Base-by-base conservation (phyloP, 2,797 vertebrate species). In the Myotis findleyi region DNA sequence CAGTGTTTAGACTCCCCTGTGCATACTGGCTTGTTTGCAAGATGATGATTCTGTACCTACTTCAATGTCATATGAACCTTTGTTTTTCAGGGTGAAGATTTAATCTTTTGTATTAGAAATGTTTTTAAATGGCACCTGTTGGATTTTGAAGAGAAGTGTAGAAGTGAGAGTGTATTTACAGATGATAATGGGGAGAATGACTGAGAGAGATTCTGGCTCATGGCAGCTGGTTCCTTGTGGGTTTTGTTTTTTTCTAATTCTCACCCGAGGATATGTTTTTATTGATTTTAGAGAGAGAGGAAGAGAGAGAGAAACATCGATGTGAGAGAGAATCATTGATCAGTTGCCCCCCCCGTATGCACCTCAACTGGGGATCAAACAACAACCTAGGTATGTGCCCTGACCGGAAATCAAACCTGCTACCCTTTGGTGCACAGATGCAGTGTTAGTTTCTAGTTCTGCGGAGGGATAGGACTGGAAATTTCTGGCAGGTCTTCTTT, bases 81-180 rank as follows among this genome's bases (percentile, higher is more conserved):
- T 77, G 51, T 49, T 89, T 92, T 38, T 47, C 84, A 69, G 64
- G 62, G 11, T 76, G 33, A 44, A 95, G 75, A 84, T 7, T n/a
- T 85, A 69, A 59, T 86, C 79, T 16, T 88, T 90, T 72, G 13
- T 71, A 33, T 87, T 57, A 64, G 69, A 76, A 94, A 16, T 64
- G 10, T 33, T 79, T 93, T 88, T 64, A 68, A 84, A 76, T 69
- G 44, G n/a, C 25, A 69, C 49, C 38, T 87, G 33, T 79, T 91
- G 84, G 16, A 25, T 73, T 93, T 87, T 30, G 30, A n/a, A 69
- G 44, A 72, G 47, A 76, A 66, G 2, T 44, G 3, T 75, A n/a
- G 13, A 62, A 55, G 10, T 14, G 49, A 84, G 25, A 55, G 6
- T 41, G 7, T 23, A 33, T 8, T 27, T 51, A 57, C 1, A 44